A percentile compares a stretch with the other conserved stretches of the same genome.
phyloP scores from a whole-genome alignment of 2,888 invertebrate species.

The Pammene fasciana region DNA sequence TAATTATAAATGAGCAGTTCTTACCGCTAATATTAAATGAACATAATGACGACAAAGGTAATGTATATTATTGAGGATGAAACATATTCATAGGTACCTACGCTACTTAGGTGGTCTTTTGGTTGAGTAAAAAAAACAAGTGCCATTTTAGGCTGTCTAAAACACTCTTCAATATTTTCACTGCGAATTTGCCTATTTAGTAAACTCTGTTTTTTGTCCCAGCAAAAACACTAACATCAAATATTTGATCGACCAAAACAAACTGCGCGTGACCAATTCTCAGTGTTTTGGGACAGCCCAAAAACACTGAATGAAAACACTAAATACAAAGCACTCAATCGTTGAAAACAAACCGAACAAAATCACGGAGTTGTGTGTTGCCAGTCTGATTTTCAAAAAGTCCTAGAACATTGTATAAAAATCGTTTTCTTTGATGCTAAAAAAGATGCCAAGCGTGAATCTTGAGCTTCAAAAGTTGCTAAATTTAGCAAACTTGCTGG shows the following conservation, averaged over 20 bases:
- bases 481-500: neutral
- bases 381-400: neutral
- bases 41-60: conserved; percentile 1
- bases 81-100: neutral
- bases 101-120: neutral
- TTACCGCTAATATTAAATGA: conserved; percentile 12
- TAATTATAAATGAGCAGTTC: conserved; percentile 7
- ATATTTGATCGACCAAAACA: neutral
- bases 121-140: neutral
- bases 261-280: conserved; percentile 19
- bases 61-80: neutral
- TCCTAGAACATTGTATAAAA: neutral
- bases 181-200: too few species aligned
- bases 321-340: conserved; percentile 19
- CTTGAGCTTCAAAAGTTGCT: neutral
- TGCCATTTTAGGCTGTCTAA: too few species aligned
- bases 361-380: conserved; percentile 3
- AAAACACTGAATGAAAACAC: conserved; percentile 2
- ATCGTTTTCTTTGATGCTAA: too few species aligned
- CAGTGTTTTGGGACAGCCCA: too few species aligned
- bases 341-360: conserved; percentile 24
- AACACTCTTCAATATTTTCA: too few species aligned
- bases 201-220: too few species aligned
- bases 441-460: too few species aligned
- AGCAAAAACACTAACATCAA: neutral